Evolutionary conservation across 2,113 vertebrate genomes (phyloP), one percentile per base, ranked within the genome.

Genomic region (Halcyon senegalensis): DNA sequence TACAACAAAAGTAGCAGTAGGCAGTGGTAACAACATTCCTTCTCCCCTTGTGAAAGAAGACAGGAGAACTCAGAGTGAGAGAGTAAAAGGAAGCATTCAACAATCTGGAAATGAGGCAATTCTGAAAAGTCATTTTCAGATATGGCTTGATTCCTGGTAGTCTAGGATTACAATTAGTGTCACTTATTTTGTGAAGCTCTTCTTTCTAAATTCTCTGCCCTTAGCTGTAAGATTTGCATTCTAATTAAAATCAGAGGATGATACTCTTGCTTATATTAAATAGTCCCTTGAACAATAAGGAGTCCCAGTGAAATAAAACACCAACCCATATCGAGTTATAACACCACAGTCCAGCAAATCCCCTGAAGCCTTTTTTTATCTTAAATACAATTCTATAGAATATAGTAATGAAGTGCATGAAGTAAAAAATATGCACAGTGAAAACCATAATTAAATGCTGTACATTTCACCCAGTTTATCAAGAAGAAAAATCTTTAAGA

Each of bases 371-470:
- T 35, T 84, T 96, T 97, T 59, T 15, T 28, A 28, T 50, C 67
- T 87, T 76, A 48, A 93, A 94, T 89, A 51, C 41, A 87, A 51
- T 94, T 93, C 78, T 83, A 35, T 15, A 90, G 77, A 96, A 81
- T 64, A 90, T 4, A 60, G 25, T 70, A 93, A 94, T 66, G 68
- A 81, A 84, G 21, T 58, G 7, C 68, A 74, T 37, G 18, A 84
- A 73, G n/a, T 43, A 88, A 63, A 96, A 94, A 75, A 59, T 21
- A 80, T 23, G 50, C 10, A 7, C n/a, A 58, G 83, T 66, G 74
- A 68, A 39, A 90, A 74, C 13, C 8, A 16, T 28, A 44, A 50
- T 66, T 74, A 86, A 88, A 86, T 70, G 15, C 5, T 76, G 50
- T 73, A 67, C 17, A 27, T 83, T 91, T 93, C 55, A 82, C 20